A percentile compares a stretch with the other conserved stretches of the same genome.
phyloP scores from a whole-genome alignment of 2,888 invertebrate species.

The Arctia plantaginis region DNA sequence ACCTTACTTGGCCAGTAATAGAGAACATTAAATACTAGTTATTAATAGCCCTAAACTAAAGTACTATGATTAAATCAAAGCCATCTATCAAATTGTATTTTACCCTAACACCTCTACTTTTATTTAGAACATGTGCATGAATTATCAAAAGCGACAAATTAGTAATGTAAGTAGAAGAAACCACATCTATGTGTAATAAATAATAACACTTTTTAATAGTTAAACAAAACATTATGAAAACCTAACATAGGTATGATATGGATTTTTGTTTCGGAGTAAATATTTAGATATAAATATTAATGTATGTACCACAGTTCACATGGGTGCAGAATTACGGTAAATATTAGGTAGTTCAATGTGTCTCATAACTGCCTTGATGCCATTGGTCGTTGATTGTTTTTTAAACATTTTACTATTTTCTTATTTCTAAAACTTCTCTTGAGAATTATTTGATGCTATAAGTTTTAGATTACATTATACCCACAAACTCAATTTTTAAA shows the following conservation, averaged over 20 bases:
- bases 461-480: not conserved
- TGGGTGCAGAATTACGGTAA: no score
- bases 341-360: no score
- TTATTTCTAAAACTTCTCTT: no score
- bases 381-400: not conserved
- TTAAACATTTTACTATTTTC: no score
- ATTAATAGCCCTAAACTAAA: slow-evolving; percentile 28
- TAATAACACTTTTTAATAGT: not conserved
- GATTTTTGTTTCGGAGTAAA: no score
- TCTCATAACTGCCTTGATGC: not conserved
- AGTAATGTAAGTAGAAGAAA: not conserved
- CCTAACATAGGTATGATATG: no score
- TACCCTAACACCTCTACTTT: slow-evolving; percentile 22
- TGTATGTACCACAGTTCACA: no score
- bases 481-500: not conserved
- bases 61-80: slow-evolving; percentile 36
- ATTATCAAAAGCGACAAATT: not conserved
- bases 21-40: slow-evolving; percentile 20
- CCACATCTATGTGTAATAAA: not conserved
- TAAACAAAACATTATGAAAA: no score
- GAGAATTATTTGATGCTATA: no score
- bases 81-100: slow-evolving; percentile 37
- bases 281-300: no score
- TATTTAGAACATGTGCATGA: slow-evolving; percentile 18
- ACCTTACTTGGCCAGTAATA: slow-evolving; percentile 15